A percentile compares a stretch with the other conserved stretches of the same genome.
Evolutionary conservation across 2,113 vertebrate species (phyloP).

Genomic region (Symphodus melops): DNA sequence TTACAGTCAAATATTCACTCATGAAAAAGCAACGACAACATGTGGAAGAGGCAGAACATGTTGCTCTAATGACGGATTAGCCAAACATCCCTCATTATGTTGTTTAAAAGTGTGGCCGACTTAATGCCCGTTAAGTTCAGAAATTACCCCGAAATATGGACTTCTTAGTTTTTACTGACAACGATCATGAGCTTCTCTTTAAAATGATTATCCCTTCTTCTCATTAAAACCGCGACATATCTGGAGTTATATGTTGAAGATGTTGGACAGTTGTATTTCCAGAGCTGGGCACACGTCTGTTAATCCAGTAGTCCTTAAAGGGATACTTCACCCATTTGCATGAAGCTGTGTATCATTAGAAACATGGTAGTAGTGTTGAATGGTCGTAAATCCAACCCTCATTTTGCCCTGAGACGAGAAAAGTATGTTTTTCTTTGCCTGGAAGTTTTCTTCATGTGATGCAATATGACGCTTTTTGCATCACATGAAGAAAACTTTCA

Average conservation of each 20-base stretch:
- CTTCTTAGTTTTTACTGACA: conserved; percentile 61
- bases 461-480: no score
- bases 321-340: no score
- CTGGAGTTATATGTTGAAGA: conserved; percentile 46
- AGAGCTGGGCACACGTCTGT: no score
- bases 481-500: no score
- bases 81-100: conserved; percentile 46
- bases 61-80: conserved; percentile 20
- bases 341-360: no score
- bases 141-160: conserved; percentile 37
- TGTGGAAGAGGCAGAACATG: conserved; percentile 10
- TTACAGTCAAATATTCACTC: conserved; percentile 3
- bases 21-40: background rate
- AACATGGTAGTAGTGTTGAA: no score
- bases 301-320: no score
- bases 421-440: no score
- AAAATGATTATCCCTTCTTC: conserved; percentile 59
- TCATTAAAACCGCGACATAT: conserved; percentile 43
- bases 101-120: conserved; percentile 58
- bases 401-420: no score
- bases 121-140: conserved; percentile 25
- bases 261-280: no score
- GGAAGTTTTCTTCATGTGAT: no score
- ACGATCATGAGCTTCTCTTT: conserved; percentile 70
- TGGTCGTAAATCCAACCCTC: no score